phyloP scores from a whole-genome alignment of 2,797 vertebrate species.

The Momotus momota region DNA sequence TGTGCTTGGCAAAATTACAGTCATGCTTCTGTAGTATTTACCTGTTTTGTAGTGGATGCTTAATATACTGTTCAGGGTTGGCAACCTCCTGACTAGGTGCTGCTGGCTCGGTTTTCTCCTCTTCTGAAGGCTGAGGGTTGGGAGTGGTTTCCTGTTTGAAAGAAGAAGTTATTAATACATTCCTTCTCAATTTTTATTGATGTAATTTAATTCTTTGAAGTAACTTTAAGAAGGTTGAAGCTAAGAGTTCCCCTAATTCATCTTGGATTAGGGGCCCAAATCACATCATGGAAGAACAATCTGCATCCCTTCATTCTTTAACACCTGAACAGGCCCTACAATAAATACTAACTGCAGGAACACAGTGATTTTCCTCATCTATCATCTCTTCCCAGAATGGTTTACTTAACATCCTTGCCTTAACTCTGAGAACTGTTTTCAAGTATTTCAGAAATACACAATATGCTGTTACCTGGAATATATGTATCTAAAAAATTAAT shows the following conservation, averaged over 20 bases:
- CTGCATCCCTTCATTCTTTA: background rate
- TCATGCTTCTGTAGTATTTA: conserved; percentile 40
- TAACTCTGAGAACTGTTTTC: too few relatives aligned
- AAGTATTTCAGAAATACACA: background rate
- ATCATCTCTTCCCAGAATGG: background rate
- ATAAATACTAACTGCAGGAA: background rate
- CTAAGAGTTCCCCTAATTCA: background rate
- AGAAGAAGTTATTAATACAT: conserved; percentile 12
- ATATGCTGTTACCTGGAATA: background rate
- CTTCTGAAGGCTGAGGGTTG: conserved; percentile 86
- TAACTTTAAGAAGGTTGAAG: background rate
- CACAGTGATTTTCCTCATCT: background rate
- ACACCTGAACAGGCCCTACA: background rate
- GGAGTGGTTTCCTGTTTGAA: conserved; percentile 86
- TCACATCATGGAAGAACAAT: background rate
- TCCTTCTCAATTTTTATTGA: background rate
- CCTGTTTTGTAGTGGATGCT: conserved; percentile 97
- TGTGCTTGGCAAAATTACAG: background rate
- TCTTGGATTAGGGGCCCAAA: background rate
- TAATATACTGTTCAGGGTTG: conserved; percentile 91
- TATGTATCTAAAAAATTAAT: background rate
- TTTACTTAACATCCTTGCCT: background rate
- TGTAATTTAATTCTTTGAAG: background rate
- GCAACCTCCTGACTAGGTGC: conserved; percentile 83
- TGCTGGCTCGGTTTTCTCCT: conserved; percentile 85